Evolutionary conservation across 2,888 invertebrate species (phyloP).

Genomic region (Dasysyrphus albostriatus): DNA sequence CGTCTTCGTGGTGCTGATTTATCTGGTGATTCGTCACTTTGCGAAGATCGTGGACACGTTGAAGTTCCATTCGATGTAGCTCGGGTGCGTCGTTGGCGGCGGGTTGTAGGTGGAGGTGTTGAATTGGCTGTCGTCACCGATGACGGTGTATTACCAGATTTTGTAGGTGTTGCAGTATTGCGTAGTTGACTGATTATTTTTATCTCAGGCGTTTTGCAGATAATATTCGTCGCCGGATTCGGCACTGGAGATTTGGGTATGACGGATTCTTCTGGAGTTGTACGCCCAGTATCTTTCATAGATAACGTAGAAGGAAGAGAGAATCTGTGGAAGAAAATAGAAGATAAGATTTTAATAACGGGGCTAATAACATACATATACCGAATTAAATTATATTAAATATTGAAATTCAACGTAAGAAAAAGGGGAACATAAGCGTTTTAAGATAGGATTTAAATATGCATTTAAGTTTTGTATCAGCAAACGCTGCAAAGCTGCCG

Average conservation of each 20-base stretch:
- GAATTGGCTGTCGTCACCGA: conserved; percentile 53
- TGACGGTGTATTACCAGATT: conserved; percentile 18
- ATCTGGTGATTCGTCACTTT: conserved; percentile 69
- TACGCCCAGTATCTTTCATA: conserved; percentile 27
- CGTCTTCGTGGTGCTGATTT: conserved; percentile 55
- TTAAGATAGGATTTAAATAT: no score
- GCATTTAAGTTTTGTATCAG: no score
- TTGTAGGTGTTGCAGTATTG: conserved; percentile 40
- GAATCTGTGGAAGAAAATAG: conserved; percentile 22
- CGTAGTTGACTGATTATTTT: conserved; percentile 77
- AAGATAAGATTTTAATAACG: background rate
- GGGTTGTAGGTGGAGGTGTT: conserved; percentile 47
- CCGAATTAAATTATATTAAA: no score
- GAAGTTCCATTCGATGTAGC: conserved; percentile 74
- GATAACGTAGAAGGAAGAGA: conserved; percentile 26
- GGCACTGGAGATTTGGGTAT: background rate
- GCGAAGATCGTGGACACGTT: conserved; percentile 76
- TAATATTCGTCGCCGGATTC: background rate
- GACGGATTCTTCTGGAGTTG: conserved; percentile 13
- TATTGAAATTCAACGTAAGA: no score
- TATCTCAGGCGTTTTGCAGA: conserved; percentile 72
- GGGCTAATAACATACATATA: no score
- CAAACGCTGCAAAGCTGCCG: no score
- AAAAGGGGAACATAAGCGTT: no score
- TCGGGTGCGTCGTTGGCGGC: conserved; percentile 57